phyloP scores from a whole-genome alignment of 2,888 invertebrate genomes.

The Syrphus vitripennis region DNA sequence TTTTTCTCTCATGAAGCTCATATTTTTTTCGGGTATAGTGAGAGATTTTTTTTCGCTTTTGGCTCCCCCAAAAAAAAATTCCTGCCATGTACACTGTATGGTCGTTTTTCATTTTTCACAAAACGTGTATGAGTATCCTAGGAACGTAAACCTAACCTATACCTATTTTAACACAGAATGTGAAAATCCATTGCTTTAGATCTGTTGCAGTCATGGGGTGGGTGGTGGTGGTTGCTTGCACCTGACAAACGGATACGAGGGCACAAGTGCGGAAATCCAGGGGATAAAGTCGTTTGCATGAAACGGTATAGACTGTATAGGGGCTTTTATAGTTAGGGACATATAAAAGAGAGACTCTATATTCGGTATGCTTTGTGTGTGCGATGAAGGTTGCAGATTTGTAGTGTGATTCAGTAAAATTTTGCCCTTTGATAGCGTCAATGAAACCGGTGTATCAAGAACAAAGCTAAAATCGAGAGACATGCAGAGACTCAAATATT shows the following conservation, averaged over 20 bases:
- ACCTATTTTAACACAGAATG: conserved; percentile 24
- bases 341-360: background rate
- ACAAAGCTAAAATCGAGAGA: conserved; percentile 8
- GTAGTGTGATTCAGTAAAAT: conserved; percentile 43
- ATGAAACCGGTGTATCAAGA: conserved; percentile 12
- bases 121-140: background rate
- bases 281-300: conserved; percentile 43
- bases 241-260: conserved; percentile 62
- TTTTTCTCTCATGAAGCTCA: conserved; percentile 42
- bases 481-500: conserved; percentile 8
- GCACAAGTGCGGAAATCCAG: conserved; percentile 52
- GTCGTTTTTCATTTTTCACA: conserved; percentile 39
- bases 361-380: conserved; percentile 39
- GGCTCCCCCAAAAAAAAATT: background rate
- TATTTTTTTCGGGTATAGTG: conserved; percentile 1
- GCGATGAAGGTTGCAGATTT: conserved; percentile 48
- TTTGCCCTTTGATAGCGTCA: conserved; percentile 31
- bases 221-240: conserved; percentile 8
- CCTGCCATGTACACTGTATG: conserved; percentile 27
- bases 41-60: background rate
- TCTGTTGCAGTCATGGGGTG: background rate
- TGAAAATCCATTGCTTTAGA: conserved; percentile 29
- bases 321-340: background rate
- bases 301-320: background rate
- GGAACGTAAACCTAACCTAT: background rate